phyloP scores from a whole-genome alignment of 2,113 vertebrate species.

The Gasterosteus nipponicus region DNA sequence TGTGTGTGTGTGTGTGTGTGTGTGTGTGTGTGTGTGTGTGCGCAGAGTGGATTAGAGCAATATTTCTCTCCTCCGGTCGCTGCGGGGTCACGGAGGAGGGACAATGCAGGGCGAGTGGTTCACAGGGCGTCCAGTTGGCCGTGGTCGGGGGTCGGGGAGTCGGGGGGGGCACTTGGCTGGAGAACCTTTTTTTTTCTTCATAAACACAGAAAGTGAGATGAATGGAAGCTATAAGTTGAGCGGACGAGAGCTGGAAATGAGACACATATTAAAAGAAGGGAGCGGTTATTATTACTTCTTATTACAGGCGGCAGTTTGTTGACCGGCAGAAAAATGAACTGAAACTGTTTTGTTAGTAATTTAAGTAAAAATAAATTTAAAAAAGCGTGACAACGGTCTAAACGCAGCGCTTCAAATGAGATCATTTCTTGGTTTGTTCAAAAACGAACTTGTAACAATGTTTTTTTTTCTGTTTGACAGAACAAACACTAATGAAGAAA shows the following conservation, averaged over 20 bases:
- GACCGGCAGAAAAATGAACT: neutral
- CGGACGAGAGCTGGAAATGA: constrained; percentile 11
- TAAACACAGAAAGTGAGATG: constrained; percentile 14
- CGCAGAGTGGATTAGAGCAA: constrained; percentile 52
- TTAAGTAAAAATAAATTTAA: neutral
- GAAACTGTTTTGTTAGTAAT: neutral
- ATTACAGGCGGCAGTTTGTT: neutral
- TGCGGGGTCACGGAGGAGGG: constrained; percentile 41
- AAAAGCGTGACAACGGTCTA: neutral
- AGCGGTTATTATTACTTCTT: neutral
- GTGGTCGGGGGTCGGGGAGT: constrained; percentile 8
- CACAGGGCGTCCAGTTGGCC: constrained; percentile 61
- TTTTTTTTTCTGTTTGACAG: neutral
- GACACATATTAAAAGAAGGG: neutral
- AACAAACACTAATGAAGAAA: neutral
- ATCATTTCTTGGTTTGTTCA: neutral
- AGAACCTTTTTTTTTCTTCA: neutral
- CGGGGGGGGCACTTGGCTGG: constrained; percentile 36
- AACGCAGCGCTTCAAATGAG: neutral
- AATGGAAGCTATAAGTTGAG: constrained; percentile 29
- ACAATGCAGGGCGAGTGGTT: constrained; percentile 53
- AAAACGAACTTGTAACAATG: too few species aligned
- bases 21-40: constrained; percentile 8
- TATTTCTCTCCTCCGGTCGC: constrained; percentile 59
- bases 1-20: constrained; percentile 1